phyloP scores from a whole-genome alignment of 2,797 vertebrate genomes.

The Molothrus aeneus region DNA sequence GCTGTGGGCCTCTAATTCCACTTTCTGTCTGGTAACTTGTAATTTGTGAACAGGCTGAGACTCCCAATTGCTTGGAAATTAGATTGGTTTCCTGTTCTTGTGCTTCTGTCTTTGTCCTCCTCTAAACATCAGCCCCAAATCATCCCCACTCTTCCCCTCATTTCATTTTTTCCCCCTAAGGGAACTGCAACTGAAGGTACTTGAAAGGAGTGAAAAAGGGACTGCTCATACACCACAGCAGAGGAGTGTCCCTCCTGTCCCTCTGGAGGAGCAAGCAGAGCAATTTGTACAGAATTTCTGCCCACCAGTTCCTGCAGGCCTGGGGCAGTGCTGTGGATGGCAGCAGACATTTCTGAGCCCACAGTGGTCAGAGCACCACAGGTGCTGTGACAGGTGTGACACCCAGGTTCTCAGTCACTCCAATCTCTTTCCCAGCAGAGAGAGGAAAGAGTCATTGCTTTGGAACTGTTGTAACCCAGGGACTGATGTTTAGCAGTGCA shows the following conservation, averaged over 20 bases:
- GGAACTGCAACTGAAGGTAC: background rate
- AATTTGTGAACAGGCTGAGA: background rate
- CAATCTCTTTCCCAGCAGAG: background rate
- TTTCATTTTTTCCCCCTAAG: background rate
- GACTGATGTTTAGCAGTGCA: background rate
- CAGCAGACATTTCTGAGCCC: background rate
- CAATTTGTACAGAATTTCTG: background rate
- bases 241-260: background rate
- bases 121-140: background rate
- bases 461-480: background rate
- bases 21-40: background rate
- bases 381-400: background rate
- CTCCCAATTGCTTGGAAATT: background rate
- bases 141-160: background rate
- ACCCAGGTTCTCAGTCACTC: background rate
- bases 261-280: background rate
- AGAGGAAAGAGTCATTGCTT: background rate
- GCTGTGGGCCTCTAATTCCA: background rate
- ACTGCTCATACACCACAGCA: background rate
- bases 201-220: background rate
- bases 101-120: background rate
- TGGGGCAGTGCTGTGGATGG: background rate
- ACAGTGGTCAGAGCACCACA: background rate
- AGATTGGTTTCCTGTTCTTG: background rate
- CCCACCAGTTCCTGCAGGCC: background rate